Percentiles rank a stretch among this genome's conserved stretches.
These are phyloP conservation scores for Melanotus villosus DNA, from an alignment of 2,888 invertebrate genomes.

Conservation along the genomic window DNA sequence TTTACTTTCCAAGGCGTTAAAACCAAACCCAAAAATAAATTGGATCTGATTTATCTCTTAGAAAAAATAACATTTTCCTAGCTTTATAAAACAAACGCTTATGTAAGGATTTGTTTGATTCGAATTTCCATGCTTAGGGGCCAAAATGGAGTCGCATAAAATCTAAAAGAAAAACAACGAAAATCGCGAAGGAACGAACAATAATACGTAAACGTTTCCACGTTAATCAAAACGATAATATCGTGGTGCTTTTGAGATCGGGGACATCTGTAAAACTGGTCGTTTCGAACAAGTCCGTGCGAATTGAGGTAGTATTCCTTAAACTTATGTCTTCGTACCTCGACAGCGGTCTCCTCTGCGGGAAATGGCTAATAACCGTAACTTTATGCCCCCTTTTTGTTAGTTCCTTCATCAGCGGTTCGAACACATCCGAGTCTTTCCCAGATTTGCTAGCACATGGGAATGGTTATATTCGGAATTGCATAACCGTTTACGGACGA, in stretches of 20 bases:
- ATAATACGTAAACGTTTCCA: too few relatives aligned
- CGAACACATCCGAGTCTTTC: slow-evolving; percentile 80
- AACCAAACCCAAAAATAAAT: too few relatives aligned
- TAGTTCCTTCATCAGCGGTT: slow-evolving; percentile 74
- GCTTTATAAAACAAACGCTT: too few relatives aligned
- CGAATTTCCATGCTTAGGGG: too few relatives aligned
- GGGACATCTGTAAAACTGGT: neutral
- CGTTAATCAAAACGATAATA: neutral
- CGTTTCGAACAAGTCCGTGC: slow-evolving; percentile 32
- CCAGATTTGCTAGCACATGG: slow-evolving; percentile 75
- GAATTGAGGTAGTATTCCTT: slow-evolving; percentile 54
- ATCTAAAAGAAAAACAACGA: too few relatives aligned
- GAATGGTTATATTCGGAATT: too few relatives aligned
- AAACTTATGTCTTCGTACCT: slow-evolving; percentile 75
- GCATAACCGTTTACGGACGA: slow-evolving; percentile 62
- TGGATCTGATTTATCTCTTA: too few relatives aligned
- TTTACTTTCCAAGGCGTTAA: too few relatives aligned
- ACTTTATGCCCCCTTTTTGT: slow-evolving; percentile 76
- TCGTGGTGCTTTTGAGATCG: slow-evolving; percentile 16
- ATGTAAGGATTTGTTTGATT: too few relatives aligned
- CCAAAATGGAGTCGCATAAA: too few relatives aligned
- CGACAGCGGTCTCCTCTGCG: slow-evolving; percentile 61
- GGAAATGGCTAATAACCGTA: slow-evolving; percentile 78
- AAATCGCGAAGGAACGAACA: too few relatives aligned
- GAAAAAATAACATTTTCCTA: too few relatives aligned